Evolutionary conservation across 2,797 vertebrate species (phyloP).

Genomic region (Falco cherrug): DNA sequence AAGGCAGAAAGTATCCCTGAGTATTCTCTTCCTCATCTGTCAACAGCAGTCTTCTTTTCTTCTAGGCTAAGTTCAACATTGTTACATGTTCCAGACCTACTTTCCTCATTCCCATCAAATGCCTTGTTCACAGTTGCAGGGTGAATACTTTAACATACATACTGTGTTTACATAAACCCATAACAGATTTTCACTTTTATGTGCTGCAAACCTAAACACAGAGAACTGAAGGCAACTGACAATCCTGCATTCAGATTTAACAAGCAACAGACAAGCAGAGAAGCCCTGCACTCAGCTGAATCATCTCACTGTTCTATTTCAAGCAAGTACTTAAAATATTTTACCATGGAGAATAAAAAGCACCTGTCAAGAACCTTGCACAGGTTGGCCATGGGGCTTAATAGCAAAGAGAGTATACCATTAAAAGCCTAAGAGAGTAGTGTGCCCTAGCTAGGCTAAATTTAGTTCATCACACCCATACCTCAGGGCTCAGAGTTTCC

Average conservation of each 20-base stretch:
- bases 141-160: not conserved
- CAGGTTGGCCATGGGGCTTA: not conserved
- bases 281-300: not conserved
- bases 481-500: not conserved
- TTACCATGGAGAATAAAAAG: conserved; percentile 13
- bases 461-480: not conserved
- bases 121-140: not conserved
- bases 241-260: not conserved
- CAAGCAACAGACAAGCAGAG: conserved; percentile 8
- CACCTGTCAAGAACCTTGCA: not conserved
- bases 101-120: not conserved
- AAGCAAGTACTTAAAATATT: not conserved
- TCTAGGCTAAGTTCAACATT: not conserved
- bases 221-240: not conserved
- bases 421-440: not conserved
- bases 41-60: not conserved
- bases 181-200: not conserved
- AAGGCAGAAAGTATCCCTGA: not conserved
- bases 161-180: not conserved
- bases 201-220: conserved; percentile 16
- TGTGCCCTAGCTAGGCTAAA: not conserved
- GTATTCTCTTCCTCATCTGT: not conserved
- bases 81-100: not conserved
- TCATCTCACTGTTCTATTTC: not conserved
- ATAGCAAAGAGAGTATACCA: not conserved